These are phyloP conservation scores for Microplitis deprimator DNA, from an alignment of 2,888 invertebrate genomes.

Conservation along the genomic window DNA sequence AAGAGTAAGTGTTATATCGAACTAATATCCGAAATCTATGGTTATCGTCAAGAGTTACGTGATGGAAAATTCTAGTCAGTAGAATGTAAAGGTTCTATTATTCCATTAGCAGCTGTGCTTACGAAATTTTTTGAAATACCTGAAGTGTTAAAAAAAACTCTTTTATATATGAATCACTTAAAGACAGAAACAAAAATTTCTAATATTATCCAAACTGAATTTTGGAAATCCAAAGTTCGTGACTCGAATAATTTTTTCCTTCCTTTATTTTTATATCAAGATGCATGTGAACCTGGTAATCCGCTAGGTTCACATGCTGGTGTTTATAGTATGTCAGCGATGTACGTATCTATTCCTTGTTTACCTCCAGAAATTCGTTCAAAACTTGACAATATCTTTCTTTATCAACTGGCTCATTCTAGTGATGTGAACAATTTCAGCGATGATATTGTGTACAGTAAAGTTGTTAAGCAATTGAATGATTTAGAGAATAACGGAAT, in stretches of 20 bases:
- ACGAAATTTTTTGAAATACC: conserved; percentile 21
- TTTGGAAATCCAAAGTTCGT: conserved; percentile 15
- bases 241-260: background rate
- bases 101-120: background rate
- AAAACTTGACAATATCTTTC: conserved; percentile 35
- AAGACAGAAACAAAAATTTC: background rate
- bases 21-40: background rate
- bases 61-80: background rate
- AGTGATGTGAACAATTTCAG: no score
- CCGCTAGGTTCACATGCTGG: conserved; percentile 36
- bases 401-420: conserved; percentile 32
- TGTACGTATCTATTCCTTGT: conserved; percentile 40
- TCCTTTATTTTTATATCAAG: conserved; percentile 15
- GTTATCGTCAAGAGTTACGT: conserved; percentile 19
- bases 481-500: conserved; percentile 14
- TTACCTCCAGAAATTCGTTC: conserved; percentile 39
- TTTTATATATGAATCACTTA: conserved; percentile 5
- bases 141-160: conserved; percentile 1
- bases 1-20: background rate
- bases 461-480: conserved; percentile 33
- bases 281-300: conserved; percentile 34
- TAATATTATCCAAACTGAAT: conserved; percentile 30
- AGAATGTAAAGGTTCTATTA: background rate
- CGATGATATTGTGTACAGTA: no score
- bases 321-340: conserved; percentile 41